Conservation (phyloP, 2,113 vertebrate species). For the Prochilodus magdalenae region DNA sequence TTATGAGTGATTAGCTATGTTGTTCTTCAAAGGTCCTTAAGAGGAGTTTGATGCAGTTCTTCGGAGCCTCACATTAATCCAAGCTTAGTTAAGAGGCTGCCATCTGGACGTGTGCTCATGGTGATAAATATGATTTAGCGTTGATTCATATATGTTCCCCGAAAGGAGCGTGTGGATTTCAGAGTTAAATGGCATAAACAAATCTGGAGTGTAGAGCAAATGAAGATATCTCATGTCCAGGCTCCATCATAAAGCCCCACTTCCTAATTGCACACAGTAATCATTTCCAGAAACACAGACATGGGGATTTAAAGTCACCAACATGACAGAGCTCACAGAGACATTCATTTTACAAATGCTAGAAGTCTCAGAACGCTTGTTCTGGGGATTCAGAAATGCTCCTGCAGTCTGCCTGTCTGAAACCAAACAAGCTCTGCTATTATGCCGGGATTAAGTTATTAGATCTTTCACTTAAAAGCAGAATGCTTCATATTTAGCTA, state of each 20-base stretch:
- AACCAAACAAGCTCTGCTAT: conserved; percentile 58
- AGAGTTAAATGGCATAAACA: conserved; percentile 98
- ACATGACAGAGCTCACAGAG: conserved; percentile 92
- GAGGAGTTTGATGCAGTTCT: conserved; percentile 94
- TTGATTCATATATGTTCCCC: conserved; percentile 96
- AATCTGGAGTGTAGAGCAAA: conserved; percentile 96
- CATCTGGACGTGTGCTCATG: conserved; percentile 98
- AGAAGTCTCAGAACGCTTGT: conserved; percentile 76
- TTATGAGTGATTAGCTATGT: conserved; percentile 98
- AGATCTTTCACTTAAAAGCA: conserved; percentile 50
- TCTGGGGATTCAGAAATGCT: conserved; percentile 71
- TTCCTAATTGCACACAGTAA: conserved; percentile 92
- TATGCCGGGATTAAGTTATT: conserved; percentile 60
- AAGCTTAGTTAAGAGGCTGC: conserved; percentile 98
- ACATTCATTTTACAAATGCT: conserved; percentile 89
- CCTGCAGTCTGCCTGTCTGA: conserved; percentile 67
- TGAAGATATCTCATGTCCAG: conserved; percentile 96
- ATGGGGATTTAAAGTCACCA: conserved; percentile 94
- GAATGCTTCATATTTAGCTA: conserved; percentile 20
- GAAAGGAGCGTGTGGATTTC: conserved; percentile 98
- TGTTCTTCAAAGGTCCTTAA: conserved; percentile 99
- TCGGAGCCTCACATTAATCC: conserved; percentile 98
- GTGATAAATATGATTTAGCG: conserved; percentile 97
- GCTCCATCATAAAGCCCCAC: conserved; percentile 92
- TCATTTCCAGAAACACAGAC: conserved; percentile 91